Evolutionary conservation across 1,140 invertebrate genomes (phyloP), one percentile per base, ranked within the genome.

Genomic region (Lucilia cuprina): DNA sequence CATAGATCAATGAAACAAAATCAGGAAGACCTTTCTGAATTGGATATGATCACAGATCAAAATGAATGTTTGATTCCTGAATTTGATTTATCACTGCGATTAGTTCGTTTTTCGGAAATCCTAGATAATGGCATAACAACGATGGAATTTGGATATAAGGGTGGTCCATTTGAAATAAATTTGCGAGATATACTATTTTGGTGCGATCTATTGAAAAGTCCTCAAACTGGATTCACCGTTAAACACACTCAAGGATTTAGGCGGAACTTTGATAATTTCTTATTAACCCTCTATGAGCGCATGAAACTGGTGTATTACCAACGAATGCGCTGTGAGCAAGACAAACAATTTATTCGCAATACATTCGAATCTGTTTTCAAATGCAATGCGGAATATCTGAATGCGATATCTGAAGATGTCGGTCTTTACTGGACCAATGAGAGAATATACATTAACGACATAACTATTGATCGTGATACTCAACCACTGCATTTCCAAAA

Each of bases 81-180:
- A 21, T 91, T 90, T 41, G 92, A 94, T 85, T 88, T 96, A 12
- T 90, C 98, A 14, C 85, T 91, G 1, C 93, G 93, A 82, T 97
- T 99, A 94, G 94, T 99, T 0, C 87, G 92, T 47, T 98, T 99
- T 87, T 98, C 97, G 87, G 92, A 93, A 82, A 92, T 92, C 91
- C 91, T 98, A 13, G 92, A 94, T 12, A 93, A 95, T 86, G 94
- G 94, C 82, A 93, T 95, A 55, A 90, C 93, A 41, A 87, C 92
- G 50, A 92, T 94, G 86, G 88, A 91, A 35, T 98, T 95, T 93
- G 96, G 95, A 1, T 92, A 94, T 84, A 93, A 92, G 89, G 97
- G 98, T 8, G 94, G 95, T 1, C 98, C 98, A 0, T 99, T 97
- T 95, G 99, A 99, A 91, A 97, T 99, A 91, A 99, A 99, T 93